These are phyloP conservation scores for Melopsittacus undulatus DNA, from an alignment of 2,797 vertebrate genomes.

Conservation along the genomic window DNA sequence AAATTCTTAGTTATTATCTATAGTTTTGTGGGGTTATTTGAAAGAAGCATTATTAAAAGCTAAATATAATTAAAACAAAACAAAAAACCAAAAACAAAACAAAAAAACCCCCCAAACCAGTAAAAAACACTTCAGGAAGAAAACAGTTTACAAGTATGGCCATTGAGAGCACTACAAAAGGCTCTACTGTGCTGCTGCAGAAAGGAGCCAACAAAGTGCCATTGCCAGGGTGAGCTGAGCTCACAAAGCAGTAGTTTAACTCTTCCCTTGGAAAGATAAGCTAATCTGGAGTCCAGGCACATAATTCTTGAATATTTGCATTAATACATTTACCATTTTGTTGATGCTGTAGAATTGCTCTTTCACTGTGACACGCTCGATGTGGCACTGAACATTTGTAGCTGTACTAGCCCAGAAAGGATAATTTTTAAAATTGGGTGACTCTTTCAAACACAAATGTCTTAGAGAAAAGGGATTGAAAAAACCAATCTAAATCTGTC, in stretches of 20 bases:
- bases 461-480: background rate
- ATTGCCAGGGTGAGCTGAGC: background rate
- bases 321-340: background rate
- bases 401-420: background rate
- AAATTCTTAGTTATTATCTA: background rate
- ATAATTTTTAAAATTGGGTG: background rate
- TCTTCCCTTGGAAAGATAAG: background rate
- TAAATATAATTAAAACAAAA: background rate
- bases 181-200: constrained; percentile 13
- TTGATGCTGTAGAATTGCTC: background rate
- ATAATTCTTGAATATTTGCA: background rate
- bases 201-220: constrained; percentile 2
- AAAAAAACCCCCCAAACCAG: background rate
- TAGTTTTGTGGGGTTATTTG: background rate
- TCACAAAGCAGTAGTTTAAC: constrained; percentile 47
- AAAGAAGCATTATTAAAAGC: background rate
- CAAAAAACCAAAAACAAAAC: background rate
- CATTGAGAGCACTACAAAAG: constrained; percentile 31
- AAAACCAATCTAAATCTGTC: background rate
- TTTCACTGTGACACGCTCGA: background rate
- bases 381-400: background rate
- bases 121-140: constrained; percentile 18
- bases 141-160: background rate
- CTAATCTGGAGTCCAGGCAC: background rate
- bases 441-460: background rate